These are phyloP conservation scores for Lucilia cuprina DNA, from an alignment of 1,140 invertebrate species.

Conservation along the genomic window DNA sequence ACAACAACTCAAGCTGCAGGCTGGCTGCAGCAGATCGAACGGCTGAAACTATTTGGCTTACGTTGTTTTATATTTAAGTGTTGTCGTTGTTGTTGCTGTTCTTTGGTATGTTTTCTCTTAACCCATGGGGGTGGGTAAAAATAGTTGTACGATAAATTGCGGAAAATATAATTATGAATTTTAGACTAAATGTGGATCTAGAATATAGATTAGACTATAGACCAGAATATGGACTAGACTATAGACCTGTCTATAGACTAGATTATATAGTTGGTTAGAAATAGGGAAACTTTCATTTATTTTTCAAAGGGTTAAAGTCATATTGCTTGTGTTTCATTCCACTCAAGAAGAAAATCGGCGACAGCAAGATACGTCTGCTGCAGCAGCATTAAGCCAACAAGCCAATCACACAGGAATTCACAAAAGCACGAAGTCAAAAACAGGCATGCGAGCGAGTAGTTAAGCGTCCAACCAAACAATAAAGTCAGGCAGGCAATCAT, in stretches of 20 bases:
- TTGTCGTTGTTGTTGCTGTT: not conserved
- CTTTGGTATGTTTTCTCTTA: not conserved
- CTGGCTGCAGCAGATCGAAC: not conserved
- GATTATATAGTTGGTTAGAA: too few species aligned
- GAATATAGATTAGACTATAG: too few species aligned
- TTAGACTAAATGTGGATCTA: too few species aligned
- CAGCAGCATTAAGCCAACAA: slow-evolving; percentile 4
- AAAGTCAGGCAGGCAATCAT: slow-evolving; percentile 20
- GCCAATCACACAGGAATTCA: slow-evolving; percentile 31
- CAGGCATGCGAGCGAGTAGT: not conserved
- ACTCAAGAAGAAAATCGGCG: not conserved
- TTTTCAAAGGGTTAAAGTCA: not conserved
- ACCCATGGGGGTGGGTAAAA: not conserved
- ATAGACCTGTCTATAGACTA: too few species aligned
- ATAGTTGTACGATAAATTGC: too few species aligned
- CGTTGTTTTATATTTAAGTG: not conserved
- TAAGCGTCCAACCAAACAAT: not conserved
- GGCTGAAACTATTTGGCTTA: not conserved
- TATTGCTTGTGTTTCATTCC: not conserved
- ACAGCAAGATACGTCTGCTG: too few species aligned
- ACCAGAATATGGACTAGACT: too few species aligned
- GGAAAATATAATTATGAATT: too few species aligned
- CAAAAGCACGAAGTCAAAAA: slow-evolving; percentile 23
- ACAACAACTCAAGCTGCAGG: not conserved
- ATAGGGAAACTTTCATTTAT: too few species aligned